Conservation (phyloP, 2,888 invertebrate genomes). For the Galerucella calmariensis region DNA sequence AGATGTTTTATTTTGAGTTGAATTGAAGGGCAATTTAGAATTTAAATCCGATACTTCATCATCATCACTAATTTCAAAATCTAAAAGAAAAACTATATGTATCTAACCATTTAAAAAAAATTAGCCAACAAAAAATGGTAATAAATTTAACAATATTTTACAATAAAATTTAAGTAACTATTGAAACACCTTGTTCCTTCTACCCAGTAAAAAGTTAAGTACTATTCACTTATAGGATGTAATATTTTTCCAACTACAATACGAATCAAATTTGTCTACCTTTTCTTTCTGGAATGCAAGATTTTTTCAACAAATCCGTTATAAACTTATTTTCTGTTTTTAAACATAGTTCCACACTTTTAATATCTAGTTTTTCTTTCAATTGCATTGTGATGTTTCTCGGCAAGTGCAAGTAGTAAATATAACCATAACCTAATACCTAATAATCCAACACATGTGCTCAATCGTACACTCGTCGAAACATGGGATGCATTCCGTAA, state of each 20-base stretch:
- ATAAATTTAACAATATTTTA: too few relatives aligned
- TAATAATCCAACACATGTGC: background rate
- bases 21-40: conserved; percentile 49
- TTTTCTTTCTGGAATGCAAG: conserved; percentile 66
- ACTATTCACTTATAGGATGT: too few relatives aligned
- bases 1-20: conserved; percentile 57
- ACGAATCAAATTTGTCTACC: conserved; percentile 43
- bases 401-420: background rate
- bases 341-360: conserved; percentile 64
- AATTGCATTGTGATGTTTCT: conserved; percentile 49
- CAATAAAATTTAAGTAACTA: too few relatives aligned
- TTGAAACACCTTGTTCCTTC: too few relatives aligned
- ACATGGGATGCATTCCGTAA: too few relatives aligned
- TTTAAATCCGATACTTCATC: conserved; percentile 63
- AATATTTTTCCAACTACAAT: too few relatives aligned
- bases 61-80: conserved; percentile 54
- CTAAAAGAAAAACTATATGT: conserved; percentile 30
- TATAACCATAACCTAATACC: background rate
- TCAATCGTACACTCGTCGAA: too few relatives aligned
- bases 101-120: too few relatives aligned
- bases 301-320: conserved; percentile 69
- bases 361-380: conserved; percentile 57
- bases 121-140: background rate
- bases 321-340: conserved; percentile 71
- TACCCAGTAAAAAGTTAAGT: too few relatives aligned